Base-by-base conservation (phyloP, 1,140 invertebrate genomes). In the Druon quercuslanigerum region DNA sequence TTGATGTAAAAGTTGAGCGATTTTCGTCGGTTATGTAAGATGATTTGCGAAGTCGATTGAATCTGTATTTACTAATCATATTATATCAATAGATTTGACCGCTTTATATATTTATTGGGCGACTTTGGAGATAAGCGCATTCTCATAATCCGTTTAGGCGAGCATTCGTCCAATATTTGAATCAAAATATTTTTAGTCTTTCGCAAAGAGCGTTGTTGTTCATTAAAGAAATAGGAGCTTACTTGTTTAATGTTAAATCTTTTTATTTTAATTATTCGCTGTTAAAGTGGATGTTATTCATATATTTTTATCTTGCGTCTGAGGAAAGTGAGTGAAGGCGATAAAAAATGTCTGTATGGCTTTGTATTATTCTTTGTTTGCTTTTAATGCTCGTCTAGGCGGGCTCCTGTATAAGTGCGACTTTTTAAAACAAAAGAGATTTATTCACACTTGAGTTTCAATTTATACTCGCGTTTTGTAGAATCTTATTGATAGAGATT, bases 61-160 rank as follows among this genome's bases (percentile, higher is more conserved):
- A 40, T 46, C 60, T 66, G n/a, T 66, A 40, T 17, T 66, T 40
- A 40, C 60, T 19, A 40, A 80, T 77, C 76, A 77, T 80, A 71
- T 81, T 74, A 79, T 83, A 81, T 57, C 73, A 71, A 74, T 76
- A 78, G 77, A 82, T 82, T 76, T 72, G 74, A 76, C 51, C 77
- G 75, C 75, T 76, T 60, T 81, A 79, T 20, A 82, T 82, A 80
- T 80, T 84, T 86, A 82, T 80, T 80, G 46, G 46, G 77, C 57
- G 70, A 73, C 60, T 78, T 19, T 1, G 46, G 70, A 73, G 74
- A 75, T 17, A 70, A 75, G 60, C 54, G 20, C 60, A 33, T 66
- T 66, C 20, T 40, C n/a, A 46, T 8, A 66, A 33, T 66, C 60
- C 60, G 25, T 66, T 66, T 66, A 66, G 60, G n/a, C 60, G 60